These are phyloP conservation scores for Cantharis rustica DNA, from an alignment of 2,888 invertebrate species.

Conservation along the genomic window DNA sequence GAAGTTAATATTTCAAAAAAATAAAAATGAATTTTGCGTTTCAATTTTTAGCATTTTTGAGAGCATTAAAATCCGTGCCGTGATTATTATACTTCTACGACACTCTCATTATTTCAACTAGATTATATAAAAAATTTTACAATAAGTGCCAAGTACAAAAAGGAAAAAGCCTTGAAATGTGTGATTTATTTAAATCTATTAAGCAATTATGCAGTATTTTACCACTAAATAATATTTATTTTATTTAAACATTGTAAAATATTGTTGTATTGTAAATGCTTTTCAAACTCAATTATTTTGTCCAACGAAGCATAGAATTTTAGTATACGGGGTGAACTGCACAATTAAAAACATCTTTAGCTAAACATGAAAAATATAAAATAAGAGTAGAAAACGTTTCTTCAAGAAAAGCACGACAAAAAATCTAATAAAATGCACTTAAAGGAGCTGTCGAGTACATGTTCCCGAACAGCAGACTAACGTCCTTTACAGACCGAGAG, in stretches of 20 bases:
- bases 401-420: too few relatives aligned
- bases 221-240: background rate
- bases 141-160: background rate
- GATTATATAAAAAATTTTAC: background rate
- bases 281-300: background rate
- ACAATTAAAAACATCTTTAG: too few relatives aligned
- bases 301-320: background rate
- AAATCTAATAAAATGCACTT: too few relatives aligned
- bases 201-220: background rate
- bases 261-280: background rate
- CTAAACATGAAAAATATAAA: too few relatives aligned
- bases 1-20: too few relatives aligned
- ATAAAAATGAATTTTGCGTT: background rate
- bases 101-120: background rate
- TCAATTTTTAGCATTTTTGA: background rate
- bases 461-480: too few relatives aligned
- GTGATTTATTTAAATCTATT: background rate
- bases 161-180: background rate
- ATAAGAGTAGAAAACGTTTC: too few relatives aligned
- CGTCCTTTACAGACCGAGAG: too few relatives aligned
- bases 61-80: background rate
- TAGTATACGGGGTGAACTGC: too few relatives aligned
- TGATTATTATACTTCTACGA: background rate
- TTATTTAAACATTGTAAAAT: background rate
- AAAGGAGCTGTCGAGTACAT: too few relatives aligned